Conservation (phyloP, 1,140 invertebrate genomes). For the Trichonephila clavipes region DNA sequence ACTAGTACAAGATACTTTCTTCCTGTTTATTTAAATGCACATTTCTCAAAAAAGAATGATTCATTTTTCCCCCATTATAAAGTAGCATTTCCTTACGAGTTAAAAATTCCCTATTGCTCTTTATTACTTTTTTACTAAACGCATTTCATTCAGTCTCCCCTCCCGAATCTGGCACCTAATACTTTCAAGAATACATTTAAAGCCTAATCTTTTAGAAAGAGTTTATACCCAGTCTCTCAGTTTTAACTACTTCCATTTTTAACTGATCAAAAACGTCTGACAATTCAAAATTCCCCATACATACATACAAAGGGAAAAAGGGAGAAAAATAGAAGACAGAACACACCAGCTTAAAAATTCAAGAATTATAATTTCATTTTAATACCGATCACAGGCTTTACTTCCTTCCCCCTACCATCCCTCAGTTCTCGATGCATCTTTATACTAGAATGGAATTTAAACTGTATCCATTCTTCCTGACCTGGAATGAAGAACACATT, state of each 20-base stretch:
- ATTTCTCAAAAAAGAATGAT: no score
- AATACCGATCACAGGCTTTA: conserved; percentile 1
- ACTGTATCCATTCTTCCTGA: conserved; percentile 3
- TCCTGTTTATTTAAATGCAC: no score
- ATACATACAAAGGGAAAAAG: not conserved
- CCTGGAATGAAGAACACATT: conserved; percentile 6
- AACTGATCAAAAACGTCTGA: not conserved
- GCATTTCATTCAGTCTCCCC: no score
- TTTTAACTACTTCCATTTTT: not conserved
- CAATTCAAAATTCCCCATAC: not conserved
- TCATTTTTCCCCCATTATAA: no score
- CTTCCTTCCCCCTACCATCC: not conserved
- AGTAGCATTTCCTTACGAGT: no score
- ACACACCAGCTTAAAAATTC: not conserved
- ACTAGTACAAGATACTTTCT: no score
- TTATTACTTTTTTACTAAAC: no score
- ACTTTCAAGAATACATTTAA: not conserved
- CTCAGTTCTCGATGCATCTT: not conserved
- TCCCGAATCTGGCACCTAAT: no score
- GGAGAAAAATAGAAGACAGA: no score
- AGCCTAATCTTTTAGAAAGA: not conserved
- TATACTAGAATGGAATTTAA: not conserved
- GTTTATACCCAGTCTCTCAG: not conserved
- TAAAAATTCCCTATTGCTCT: no score
- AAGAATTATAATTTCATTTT: conserved; percentile 34